Base-by-base conservation (phyloP, 2,113 vertebrate species). In the Malaclemys terrapin region DNA sequence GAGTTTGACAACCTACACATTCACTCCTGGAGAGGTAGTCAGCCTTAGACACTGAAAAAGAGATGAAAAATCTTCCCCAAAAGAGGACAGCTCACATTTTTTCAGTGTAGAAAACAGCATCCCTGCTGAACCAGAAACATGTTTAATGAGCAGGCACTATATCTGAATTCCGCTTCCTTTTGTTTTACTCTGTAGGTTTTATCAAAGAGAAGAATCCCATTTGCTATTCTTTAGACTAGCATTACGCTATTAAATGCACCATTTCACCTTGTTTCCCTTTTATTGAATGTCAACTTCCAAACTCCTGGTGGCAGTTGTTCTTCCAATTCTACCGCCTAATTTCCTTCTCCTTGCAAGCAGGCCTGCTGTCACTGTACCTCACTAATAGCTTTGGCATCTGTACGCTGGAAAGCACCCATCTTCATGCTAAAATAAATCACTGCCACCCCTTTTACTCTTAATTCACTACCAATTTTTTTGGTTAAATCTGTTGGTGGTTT, bases 381-480 rank as follows among this genome's bases (percentile, higher is more conserved):
- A 0, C 87, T 12, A 90, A 84, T 52, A 90, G 84, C 45, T 85
- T 62, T 72, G 83, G 57, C 86, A 72, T 75, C 89, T 88, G 65
- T 1, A 5, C 88, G 49, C 89, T 90, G 87, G 62, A 89, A 93
- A 95, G 94, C 91, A 96, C 89, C 81, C 47, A 95, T 87, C 65
- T 89, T 90, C 76, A 49, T 19, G 11, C 12, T 59, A 87, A 82
- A 10, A 20, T 72, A 94, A 96, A 96, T 94, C 93, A 89, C 75
- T 85, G 75, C 87, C 94, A 97, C 93, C 76, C 96, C 93, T 57
- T 98, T 97, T 91, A 88, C 86, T 96, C 96, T 94, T 91, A 95
- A 96, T 82, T 96, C 83, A 90, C 54, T 89, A 62, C 83, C 35
- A 19, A 0, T 53, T 89, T 95, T 72, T 85, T 56, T 4, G 6